Conservation (phyloP, 30 jellyfish, hydroid and myxozoan genomes). For the Chironex yamaguchii region DNA sequence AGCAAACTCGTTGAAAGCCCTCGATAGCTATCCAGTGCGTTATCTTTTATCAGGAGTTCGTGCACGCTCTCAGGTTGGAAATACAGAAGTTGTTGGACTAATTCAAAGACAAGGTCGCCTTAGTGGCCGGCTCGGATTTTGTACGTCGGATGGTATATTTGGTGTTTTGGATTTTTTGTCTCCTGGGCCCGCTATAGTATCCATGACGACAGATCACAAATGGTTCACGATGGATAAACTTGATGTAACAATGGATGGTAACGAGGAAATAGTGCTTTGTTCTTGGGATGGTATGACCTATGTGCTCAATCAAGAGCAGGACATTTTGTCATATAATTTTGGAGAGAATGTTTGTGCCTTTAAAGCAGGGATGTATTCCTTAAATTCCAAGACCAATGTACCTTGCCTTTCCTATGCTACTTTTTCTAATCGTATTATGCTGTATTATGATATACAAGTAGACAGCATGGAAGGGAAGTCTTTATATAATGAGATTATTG, state of each 20-base stretch:
- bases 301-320: conserved; percentile 65
- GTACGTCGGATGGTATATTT: conserved; percentile 85
- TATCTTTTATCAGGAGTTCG: conserved; percentile 28
- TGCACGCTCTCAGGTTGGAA: conserved; percentile 25
- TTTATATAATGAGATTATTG: conserved; percentile 71
- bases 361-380: conserved; percentile 86
- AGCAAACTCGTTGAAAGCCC: background rate
- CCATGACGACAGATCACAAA: conserved; percentile 72
- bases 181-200: conserved; percentile 9
- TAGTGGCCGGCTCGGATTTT: conserved; percentile 79
- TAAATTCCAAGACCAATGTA: conserved; percentile 37
- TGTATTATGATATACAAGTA: conserved; percentile 64
- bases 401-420: conserved; percentile 94
- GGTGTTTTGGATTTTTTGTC: conserved; percentile 51
- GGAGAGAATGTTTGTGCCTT: conserved; percentile 91
- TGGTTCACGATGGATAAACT: conserved; percentile 83
- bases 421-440: conserved; percentile 68
- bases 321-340: conserved; percentile 65
- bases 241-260: conserved; percentile 71
- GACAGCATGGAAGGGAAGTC: conserved; percentile 57
- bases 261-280: conserved; percentile 85
- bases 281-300: conserved; percentile 94
- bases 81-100: conserved; percentile 84
- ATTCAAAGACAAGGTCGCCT: conserved; percentile 54
- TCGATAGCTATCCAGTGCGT: background rate